Base-by-base conservation (phyloP, 2,797 vertebrate genomes). In the Eospalax fontanierii region DNA sequence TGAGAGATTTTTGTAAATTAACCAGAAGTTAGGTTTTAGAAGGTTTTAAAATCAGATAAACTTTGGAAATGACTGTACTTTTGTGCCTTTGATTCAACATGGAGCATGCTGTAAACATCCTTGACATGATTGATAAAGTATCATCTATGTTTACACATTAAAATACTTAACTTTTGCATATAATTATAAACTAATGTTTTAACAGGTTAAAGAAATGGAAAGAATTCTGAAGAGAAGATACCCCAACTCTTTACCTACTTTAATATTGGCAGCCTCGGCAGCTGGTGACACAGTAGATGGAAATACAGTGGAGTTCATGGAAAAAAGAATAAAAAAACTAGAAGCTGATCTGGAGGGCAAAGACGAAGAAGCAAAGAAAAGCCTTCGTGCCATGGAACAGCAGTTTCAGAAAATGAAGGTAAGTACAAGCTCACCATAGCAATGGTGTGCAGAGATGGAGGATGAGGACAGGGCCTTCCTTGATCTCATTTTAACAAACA, bases 391-490 rank as follows among this genome's bases (percentile, higher is more conserved):
- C 82, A 99, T 99, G 99, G 99, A 99, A 87, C 99, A 99, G 14
- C 99, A 99, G 63, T 99, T 99, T 98, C 99, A 99, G 93, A 98
- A 98, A 97, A 98, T 99, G 95, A 99, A 99, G 99, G 99, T 99
- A 97, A 98, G 33, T 63, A 8, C 63, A 16, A 0, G 18, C 30
- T 57, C 33, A 43, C 82, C 43, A 2, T 28, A 22, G 40, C 63
- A 38, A 19, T 59, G 10, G 80, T 33, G 15, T 50, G 81, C 50
- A 38, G 76, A 68, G 57, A 5, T 59, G 43, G 33, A 35, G 35
- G 2, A 0, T 10, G 50, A 46, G 15, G 4, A 6, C 35, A 28
- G 78, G 28, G 7, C 1, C 63, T 75, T 50, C 68, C 73, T 12
- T 35, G n/a, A 26, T 61, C 38, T 82, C 61, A 57, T n/a, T 26